Evolutionary conservation across 53 echinoderm and acorn worm genomes (phyloP), one percentile per base, ranked within the genome.

Genomic region (Paelopatides confundens): DNA sequence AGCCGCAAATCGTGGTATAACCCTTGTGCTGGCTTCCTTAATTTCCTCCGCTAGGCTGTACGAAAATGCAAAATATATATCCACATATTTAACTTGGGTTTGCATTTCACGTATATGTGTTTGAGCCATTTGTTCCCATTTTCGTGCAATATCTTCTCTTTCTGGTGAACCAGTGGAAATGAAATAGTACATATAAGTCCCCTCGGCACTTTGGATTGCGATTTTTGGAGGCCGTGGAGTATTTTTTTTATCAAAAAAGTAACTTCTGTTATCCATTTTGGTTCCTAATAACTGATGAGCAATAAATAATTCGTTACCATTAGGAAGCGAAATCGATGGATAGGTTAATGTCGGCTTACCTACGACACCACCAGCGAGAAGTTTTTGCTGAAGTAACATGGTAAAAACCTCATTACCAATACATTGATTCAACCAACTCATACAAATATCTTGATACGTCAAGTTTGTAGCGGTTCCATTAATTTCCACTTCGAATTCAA

Each of bases 361-460:
- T 52, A 95, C 87, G 27, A 85, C 40, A 28, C 53, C 43, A 14
- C 64, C 37, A 9, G 65, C 71, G 31, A 52, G 79, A 24, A 43
- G 52, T 15, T 71, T 62, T 39, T 90, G 90, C 15, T 90, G 71
- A 32, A 77, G 49, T 8, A 93, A 82, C 58, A 88, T 79, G 3
- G 84, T 52, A 46, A 97, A 79, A 15, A 97, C 8, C 35, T 89
- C 87, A 76, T 99, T 99, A 47, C 87, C 91, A 13, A 94, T 62
- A 69, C 99, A 99, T 5, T 37, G 31, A 13, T 92, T 92, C 37
- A 92, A 62, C 92, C 93, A 99, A n/a, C 82, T 89, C 92, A 94
- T 94, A 58, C 99, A 99, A 24, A 99, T 49, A 15, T 93, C 94
- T 34, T 78, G 82, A 70, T 86, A 94, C 5, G 86, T 85, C 74